Evolutionary conservation across 2,797 vertebrate genomes (phyloP), one percentile per base, ranked within the genome.

Genomic region (Danio choprae): DNA sequence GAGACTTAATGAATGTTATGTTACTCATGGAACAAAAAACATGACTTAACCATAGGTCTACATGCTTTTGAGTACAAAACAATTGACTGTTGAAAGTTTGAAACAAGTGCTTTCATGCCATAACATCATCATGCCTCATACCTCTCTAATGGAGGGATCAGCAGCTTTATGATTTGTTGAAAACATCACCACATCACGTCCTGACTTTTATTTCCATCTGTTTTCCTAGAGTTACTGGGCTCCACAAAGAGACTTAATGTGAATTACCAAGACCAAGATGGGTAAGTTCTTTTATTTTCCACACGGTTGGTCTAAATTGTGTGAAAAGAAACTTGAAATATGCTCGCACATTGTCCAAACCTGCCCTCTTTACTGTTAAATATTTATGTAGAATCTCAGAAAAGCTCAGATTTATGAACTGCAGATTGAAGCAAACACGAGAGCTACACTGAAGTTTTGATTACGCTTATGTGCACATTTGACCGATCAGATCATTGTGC

Each of bases 231-330:
- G 92, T 92, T 98, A 84, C 94, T 98, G 16, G 97, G 97, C 87
- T 97, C 97, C 79, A 95, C 96, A 51, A 98, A 98, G 94, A 95
- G 95, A 84, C 94, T 98, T 81, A 98, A 98, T 7, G 91, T 98
- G 84, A 98, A 98, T 92, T 97, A 96, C 90, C 97, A 98, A 88
- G 97, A 98, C 87, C 91, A 93, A 0, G 97, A 98, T 0, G 93
- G 92, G 93, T 94, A 84, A 85, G 87, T 84, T 44, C 38, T 53
- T 36, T 20, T 0, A 44, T 65, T 36, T 59, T 58, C n/a, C 29
- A 59, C 63, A 48, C 4, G 12, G 44, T 67, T 10, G 13, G 22
- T 76, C 10, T 46, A 65, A 67, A 76, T 7, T 12, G 18, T 8
- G 41, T 4, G 7, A 6, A 59, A n/a, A n/a, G 22, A 7, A 15